Evolutionary conservation across 2,888 invertebrate genomes (phyloP), one percentile per base, ranked within the genome.

Genomic region (Diaprepes abbreviatus): DNA sequence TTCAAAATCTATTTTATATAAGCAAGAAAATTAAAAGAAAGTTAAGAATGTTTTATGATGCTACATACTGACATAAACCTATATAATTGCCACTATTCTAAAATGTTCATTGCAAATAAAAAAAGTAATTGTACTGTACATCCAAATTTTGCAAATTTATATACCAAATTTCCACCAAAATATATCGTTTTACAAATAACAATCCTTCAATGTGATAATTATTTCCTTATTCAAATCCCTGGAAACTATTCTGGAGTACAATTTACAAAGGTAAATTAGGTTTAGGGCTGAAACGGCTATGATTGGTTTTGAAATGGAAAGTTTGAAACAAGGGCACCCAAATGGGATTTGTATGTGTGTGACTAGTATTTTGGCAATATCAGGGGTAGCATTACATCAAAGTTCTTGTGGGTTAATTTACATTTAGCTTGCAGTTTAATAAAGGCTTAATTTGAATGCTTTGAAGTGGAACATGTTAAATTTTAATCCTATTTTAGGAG

Each of bases 401-500:
- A 67, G 52, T 55, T 67, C 54, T 40, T 14, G 24, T 5, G 43
- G 60, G 58, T 43, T 50, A 52, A 67, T 67, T 67, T 67, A 59
- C 60, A 67, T 60, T 60, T 54, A 45, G 66, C 66, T 24, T 54
- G 60, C 54, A 48, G 24, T 60, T 54, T 60, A 50, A 50, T 48
- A 36, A 10, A 24, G 38, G 36, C 12, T 35, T 17, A 43, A 66
- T 66, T 52, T 31, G 16, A 45, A 52, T 48, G 24, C 19, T 17
- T 38, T 54, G 40, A 24, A 45, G 60, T n/a, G 43, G 16, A 55
- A 55, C 60, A 60, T 21, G 52, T 40, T 38, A 16, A 40, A 40
- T 28, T 40, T 40, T 1, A 54, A 54, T 19, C 54, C 16, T 19
- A 6, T 45, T 10, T 19, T n/a, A n/a, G n/a, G n/a, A n/a, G n/a